Conservation (phyloP, 2,797 vertebrate species). For the Anas bahamensis region DNA sequence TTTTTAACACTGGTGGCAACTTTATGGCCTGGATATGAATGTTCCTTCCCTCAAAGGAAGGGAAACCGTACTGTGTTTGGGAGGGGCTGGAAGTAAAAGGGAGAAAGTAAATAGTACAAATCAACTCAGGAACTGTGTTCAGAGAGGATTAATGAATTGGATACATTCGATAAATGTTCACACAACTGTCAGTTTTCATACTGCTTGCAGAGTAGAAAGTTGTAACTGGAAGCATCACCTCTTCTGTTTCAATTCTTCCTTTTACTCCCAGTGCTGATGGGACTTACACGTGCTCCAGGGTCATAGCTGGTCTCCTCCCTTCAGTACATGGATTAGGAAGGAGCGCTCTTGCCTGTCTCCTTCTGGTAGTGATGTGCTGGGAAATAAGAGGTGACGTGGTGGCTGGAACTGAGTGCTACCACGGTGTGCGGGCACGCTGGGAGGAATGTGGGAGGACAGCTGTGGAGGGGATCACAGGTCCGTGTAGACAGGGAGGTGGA, state of each 20-base stretch:
- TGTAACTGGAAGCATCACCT: background rate
- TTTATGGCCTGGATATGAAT: background rate
- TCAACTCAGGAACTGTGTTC: background rate
- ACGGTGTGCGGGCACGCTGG: background rate
- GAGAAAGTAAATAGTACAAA: background rate
- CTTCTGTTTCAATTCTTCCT: background rate
- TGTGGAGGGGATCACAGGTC: background rate
- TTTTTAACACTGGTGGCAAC: background rate
- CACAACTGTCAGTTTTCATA: background rate
- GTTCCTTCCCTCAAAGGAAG: background rate
- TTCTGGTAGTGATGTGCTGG: background rate
- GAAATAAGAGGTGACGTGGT: background rate
- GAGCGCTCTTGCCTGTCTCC: background rate
- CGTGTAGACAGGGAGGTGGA: background rate
- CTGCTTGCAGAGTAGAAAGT: background rate
- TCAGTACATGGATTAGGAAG: background rate
- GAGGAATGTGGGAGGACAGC: background rate
- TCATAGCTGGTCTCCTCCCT: background rate
- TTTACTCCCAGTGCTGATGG: background rate
- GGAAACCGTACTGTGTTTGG: background rate
- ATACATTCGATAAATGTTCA: rapidly evolving
- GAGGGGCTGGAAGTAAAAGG: background rate
- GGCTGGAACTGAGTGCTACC: background rate
- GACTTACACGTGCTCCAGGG: background rate
- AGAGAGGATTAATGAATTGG: background rate